Conservation (phyloP, 2,888 invertebrate genomes). For the Cephus spinipes region DNA sequence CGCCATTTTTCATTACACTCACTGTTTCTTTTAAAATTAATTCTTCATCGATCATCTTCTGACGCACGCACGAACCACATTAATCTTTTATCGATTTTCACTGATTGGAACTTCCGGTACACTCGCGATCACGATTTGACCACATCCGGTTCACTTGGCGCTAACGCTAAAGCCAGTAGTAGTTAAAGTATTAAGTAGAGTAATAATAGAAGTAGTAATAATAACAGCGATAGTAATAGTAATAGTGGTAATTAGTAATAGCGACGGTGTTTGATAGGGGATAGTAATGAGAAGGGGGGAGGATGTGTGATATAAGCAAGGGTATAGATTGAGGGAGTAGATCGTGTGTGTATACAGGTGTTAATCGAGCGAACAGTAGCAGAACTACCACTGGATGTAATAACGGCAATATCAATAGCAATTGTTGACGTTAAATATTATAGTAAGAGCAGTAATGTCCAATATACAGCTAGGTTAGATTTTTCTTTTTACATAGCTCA, state of each 20-base stretch:
- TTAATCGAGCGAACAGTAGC: background rate
- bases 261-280: slow-evolving; percentile 27
- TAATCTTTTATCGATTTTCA: background rate
- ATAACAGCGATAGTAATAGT: slow-evolving; percentile 41
- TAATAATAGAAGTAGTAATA: slow-evolving; percentile 45
- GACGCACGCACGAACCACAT: background rate
- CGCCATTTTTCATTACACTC: slow-evolving; percentile 36
- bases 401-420: slow-evolving; percentile 38
- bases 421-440: slow-evolving; percentile 10
- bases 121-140: background rate
- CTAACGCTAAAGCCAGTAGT: slow-evolving; percentile 10
- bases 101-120: background rate
- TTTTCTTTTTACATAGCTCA: slow-evolving; percentile 41
- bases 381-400: background rate
- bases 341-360: background rate
- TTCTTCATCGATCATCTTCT: slow-evolving; percentile 10
- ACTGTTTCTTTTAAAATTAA: slow-evolving; percentile 22
- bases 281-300: slow-evolving; percentile 5
- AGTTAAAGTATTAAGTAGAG: slow-evolving; percentile 6
- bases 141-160: background rate
- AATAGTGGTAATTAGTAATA: slow-evolving; percentile 30
- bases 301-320: background rate
- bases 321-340: background rate
- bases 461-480: slow-evolving; percentile 53
- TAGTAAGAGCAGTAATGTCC: slow-evolving; percentile 45